Conservation (phyloP, 1,140 invertebrate genomes). For the Caenorhabditis brenneri region DNA sequence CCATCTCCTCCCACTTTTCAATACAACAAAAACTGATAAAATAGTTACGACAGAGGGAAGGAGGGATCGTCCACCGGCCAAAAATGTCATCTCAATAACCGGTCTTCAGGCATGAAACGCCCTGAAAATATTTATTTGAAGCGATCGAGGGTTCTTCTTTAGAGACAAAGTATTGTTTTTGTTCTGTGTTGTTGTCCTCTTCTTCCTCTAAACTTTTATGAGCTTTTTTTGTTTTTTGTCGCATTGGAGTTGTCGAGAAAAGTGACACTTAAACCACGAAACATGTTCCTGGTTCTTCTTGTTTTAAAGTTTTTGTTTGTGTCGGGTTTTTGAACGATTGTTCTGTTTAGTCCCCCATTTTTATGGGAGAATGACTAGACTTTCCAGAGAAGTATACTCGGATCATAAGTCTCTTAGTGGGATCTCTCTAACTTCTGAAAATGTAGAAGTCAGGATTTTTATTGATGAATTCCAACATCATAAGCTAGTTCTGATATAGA, state of each 20-base stretch:
- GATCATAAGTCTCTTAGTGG: too few relatives aligned
- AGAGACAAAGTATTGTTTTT: neutral
- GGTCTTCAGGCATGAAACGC: conserved; percentile 34
- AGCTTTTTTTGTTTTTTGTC: neutral
- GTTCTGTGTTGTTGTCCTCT: too few relatives aligned
- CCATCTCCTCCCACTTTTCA: neutral
- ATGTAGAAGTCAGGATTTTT: too few relatives aligned
- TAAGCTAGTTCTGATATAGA: too few relatives aligned
- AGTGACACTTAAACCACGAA: neutral
- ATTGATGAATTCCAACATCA: too few relatives aligned
- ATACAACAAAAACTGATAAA: conserved; percentile 28
- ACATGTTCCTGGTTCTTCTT: neutral
- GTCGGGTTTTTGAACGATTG: too few relatives aligned
- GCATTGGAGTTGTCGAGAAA: neutral
- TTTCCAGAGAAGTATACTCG: too few relatives aligned
- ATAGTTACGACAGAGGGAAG: neutral
- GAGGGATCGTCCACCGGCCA: neutral
- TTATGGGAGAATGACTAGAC: neutral
- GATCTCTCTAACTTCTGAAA: too few relatives aligned
- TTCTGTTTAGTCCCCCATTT: conserved; percentile 4
- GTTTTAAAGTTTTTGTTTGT: too few relatives aligned
- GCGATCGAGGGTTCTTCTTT: too few relatives aligned
- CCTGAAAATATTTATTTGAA: conserved; percentile 18
- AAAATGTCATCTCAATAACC: conserved; percentile 1
- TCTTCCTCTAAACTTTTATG: neutral